These are phyloP conservation scores for Zaprionus bogoriensis DNA, from an alignment of 2,888 invertebrate genomes.

Conservation along the genomic window DNA sequence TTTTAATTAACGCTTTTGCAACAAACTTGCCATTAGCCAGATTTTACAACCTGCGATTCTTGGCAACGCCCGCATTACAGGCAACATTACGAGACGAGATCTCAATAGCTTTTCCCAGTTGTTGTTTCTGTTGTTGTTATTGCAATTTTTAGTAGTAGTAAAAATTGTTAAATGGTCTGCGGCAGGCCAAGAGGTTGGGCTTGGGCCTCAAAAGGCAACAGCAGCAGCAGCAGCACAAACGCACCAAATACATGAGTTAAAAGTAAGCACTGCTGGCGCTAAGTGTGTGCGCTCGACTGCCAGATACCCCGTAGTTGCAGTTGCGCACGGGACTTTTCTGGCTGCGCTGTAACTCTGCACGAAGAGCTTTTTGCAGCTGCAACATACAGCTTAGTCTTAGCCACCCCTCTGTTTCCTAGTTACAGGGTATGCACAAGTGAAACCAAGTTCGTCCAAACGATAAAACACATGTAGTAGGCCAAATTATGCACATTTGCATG, in stretches of 20 bases:
- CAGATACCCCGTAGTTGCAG: neutral
- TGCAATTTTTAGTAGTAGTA: conserved; percentile 73
- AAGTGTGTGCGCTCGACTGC: conserved; percentile 8
- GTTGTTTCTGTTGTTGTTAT: conserved; percentile 23
- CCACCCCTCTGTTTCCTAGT: neutral
- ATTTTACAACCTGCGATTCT: conserved; percentile 74
- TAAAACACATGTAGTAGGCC: too few species aligned
- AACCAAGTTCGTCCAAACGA: too few species aligned
- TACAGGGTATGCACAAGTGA: too few species aligned
- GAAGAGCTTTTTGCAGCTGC: too few species aligned
- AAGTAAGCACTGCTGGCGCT: conserved; percentile 58
- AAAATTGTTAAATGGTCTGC: conserved; percentile 75
- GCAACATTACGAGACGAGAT: conserved; percentile 55
- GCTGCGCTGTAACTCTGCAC: neutral
- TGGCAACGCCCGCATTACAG: conserved; percentile 76
- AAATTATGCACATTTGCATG: too few species aligned
- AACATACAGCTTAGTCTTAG: too few species aligned
- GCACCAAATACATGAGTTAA: conserved; percentile 50
- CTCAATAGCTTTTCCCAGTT: conserved; percentile 40
- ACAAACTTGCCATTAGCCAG: conserved; percentile 78
- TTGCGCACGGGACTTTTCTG: neutral
- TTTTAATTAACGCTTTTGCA: conserved; percentile 75
- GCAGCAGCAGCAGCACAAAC: conserved; percentile 19
- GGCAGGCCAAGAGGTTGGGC: conserved; percentile 64
- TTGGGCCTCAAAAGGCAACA: conserved; percentile 14